Percentiles rank a stretch among this genome's conserved stretches.
Evolutionary conservation across 2,888 invertebrate genomes (phyloP).

Genomic region (Hydrotaea diabolus): DNA sequence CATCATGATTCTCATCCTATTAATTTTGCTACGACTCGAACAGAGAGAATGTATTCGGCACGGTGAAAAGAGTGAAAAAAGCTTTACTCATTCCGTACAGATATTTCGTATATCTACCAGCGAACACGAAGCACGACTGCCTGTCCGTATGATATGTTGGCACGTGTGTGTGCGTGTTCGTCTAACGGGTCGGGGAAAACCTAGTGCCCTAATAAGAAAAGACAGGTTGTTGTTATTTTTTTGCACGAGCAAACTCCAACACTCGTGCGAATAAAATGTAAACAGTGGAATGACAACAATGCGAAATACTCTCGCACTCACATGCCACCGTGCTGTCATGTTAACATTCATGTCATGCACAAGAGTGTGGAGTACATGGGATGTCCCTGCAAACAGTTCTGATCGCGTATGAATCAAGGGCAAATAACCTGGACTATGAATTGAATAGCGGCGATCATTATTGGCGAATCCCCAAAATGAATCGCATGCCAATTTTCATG

Average conservation of each 20-base stretch:
- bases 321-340: not conserved
- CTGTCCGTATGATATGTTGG: not conserved
- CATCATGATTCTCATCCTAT: not conserved
- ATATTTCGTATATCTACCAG: slow-evolving; percentile 38
- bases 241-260: slow-evolving; percentile 24
- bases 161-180: slow-evolving; percentile 24
- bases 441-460: too few relatives aligned
- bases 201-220: slow-evolving; percentile 77
- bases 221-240: slow-evolving; percentile 28
- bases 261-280: not conserved
- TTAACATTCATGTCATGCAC: not conserved
- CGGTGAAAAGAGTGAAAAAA: not conserved
- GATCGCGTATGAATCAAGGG: not conserved
- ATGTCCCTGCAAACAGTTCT: not conserved
- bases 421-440: too few relatives aligned
- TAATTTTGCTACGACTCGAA: not conserved
- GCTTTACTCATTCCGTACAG: slow-evolving; percentile 49
- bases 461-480: too few relatives aligned
- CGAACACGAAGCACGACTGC: not conserved
- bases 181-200: slow-evolving; percentile 69
- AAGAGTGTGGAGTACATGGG: not conserved
- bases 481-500: too few relatives aligned
- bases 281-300: slow-evolving; percentile 23
- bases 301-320: not conserved
- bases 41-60: not conserved